Evolutionary conservation across 2,797 vertebrate genomes (phyloP).

Genomic region (Coluber constrictor): DNA sequence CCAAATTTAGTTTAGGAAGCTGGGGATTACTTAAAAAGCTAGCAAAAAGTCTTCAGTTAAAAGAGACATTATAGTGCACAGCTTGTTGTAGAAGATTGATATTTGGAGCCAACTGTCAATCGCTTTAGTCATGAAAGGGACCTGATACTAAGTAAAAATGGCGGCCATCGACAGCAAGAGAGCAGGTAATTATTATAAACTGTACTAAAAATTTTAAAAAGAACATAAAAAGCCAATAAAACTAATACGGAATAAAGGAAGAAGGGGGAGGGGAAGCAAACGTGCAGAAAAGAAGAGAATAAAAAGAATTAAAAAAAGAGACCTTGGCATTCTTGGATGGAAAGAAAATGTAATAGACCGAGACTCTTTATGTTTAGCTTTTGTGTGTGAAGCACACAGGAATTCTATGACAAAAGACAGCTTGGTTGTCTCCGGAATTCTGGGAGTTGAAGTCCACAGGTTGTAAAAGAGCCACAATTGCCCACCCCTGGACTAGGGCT

Average conservation of each 20-base stretch:
- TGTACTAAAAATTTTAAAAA: neutral
- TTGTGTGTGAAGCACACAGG: neutral
- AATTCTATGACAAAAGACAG: neutral
- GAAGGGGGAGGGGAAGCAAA: neutral
- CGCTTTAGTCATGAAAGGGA: neutral
- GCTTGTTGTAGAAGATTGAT: neutral
- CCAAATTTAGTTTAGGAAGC: neutral
- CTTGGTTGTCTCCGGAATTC: too few relatives aligned
- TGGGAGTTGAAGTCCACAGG: too few relatives aligned
- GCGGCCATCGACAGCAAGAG: neutral
- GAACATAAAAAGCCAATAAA: neutral
- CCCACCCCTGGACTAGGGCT: neutral
- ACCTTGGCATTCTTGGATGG: neutral
- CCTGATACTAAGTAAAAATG: neutral
- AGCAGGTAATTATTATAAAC: neutral
- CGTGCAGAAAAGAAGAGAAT: neutral
- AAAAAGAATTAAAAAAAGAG: neutral
- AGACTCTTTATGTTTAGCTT: neutral
- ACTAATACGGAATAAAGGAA: neutral
- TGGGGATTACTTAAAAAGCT: neutral
- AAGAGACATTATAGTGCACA: neutral
- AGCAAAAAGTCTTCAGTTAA: neutral
- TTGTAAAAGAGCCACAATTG: too few relatives aligned
- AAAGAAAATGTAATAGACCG: neutral
- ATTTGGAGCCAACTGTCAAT: neutral